Percentiles rank a stretch among this genome's conserved stretches.
Conservation (phyloP, 2,797 vertebrate genomes). For the Falco concolor region DNA sequence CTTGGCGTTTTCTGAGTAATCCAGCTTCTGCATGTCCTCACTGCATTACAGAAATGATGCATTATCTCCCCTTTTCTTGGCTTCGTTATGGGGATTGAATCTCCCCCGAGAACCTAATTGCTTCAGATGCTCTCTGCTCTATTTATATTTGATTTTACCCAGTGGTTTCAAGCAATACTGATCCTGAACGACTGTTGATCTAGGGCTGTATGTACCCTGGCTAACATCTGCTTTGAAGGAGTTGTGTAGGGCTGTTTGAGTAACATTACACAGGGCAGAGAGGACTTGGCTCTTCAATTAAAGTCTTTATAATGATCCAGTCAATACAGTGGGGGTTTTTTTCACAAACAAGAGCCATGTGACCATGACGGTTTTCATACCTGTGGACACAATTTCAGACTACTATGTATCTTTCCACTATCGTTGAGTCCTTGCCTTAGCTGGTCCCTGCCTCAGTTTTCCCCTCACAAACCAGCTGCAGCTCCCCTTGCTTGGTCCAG, state of each 20-base stretch:
- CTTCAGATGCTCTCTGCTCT: constrained; percentile 32
- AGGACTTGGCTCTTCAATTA: background rate
- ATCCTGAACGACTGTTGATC: constrained; percentile 21
- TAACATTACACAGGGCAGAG: constrained; percentile 10
- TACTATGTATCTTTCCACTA: background rate
- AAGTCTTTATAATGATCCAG: background rate
- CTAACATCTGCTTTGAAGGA: constrained; percentile 8
- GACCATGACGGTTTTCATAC: background rate
- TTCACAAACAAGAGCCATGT: background rate
- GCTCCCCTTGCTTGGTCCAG: background rate
- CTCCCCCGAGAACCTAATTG: background rate
- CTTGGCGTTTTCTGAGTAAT: background rate
- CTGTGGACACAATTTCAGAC: background rate
- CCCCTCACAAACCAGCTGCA: background rate
- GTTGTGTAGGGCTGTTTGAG: background rate
- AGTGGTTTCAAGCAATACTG: constrained; percentile 12
- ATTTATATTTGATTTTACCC: constrained; percentile 30
- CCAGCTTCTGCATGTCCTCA: constrained; percentile 18
- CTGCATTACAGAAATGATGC: constrained; percentile 3
- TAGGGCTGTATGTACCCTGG: background rate
- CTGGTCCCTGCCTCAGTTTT: background rate
- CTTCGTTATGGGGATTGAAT: background rate
- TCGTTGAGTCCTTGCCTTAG: background rate
- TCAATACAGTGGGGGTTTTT: background rate
- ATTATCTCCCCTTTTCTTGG: constrained; percentile 1